Conservation (phyloP, 2,113 vertebrate genomes). For the Pleuronectes platessa region DNA sequence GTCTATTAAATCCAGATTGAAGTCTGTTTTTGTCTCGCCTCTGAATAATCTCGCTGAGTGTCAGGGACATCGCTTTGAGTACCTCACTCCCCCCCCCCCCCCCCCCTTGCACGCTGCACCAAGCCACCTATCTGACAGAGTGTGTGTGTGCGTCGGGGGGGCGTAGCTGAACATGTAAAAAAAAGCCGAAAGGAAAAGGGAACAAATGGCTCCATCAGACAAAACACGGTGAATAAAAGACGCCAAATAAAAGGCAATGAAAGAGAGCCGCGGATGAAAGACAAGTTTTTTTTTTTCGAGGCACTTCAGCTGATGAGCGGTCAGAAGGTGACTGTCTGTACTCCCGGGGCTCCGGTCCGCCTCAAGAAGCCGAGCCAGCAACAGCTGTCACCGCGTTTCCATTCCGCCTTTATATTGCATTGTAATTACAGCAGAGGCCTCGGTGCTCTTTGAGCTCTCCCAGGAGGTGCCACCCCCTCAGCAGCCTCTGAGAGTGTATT, state of each 20-base stretch:
- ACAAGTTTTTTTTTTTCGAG: constrained; percentile 14
- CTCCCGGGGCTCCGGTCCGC: constrained; percentile 36
- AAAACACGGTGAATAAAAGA: constrained; percentile 61
- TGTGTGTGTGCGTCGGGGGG: background rate
- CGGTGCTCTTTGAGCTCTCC: constrained; percentile 57
- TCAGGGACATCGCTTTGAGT: constrained; percentile 50
- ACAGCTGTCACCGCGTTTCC: constrained; percentile 64
- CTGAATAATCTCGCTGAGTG: constrained; percentile 47
- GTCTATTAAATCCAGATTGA: constrained; percentile 58
- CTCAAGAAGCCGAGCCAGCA: constrained; percentile 55
- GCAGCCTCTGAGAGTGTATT: constrained; percentile 51
- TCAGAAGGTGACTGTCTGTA: constrained; percentile 62
- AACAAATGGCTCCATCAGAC: constrained; percentile 68
- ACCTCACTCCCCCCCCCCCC: constrained; percentile 55
- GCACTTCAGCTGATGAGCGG: constrained; percentile 68
- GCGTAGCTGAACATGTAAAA: constrained; percentile 43
- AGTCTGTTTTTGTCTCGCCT: constrained; percentile 21
- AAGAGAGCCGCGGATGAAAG: constrained; percentile 62
- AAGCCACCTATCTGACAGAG: constrained; percentile 39
- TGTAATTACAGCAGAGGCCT: constrained; percentile 73
- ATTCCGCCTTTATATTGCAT: constrained; percentile 55
- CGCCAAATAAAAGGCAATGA: constrained; percentile 57
- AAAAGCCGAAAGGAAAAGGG: constrained; percentile 51
- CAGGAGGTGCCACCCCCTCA: constrained; percentile 61
- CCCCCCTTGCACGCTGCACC: constrained; percentile 28